Conservation (phyloP, 2,113 vertebrate genomes). For the Progne subis region DNA sequence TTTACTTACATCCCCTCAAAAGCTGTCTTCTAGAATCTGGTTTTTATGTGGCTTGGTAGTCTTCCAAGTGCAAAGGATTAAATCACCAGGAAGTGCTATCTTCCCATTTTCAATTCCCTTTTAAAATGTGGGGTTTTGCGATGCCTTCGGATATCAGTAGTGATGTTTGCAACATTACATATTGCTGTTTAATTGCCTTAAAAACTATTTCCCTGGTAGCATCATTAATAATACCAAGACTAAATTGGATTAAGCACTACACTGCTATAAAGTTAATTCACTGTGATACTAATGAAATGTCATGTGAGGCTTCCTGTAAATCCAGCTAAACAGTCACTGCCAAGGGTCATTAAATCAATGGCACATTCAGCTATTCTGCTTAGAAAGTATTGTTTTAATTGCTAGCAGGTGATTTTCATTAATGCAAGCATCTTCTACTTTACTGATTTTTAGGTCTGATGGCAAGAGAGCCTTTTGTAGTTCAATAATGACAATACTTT, state of each 20-base stretch:
- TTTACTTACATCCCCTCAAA: conserved; percentile 35
- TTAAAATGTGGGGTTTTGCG: conserved; percentile 39
- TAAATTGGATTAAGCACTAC: conserved; percentile 72
- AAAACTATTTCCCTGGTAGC: conserved; percentile 67
- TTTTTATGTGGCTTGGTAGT: conserved; percentile 53
- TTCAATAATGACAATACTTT: not conserved
- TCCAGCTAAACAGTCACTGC: conserved; percentile 66
- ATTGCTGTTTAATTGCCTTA: conserved; percentile 74
- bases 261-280: conserved; percentile 74
- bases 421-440: conserved; percentile 32
- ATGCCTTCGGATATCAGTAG: conserved; percentile 58
- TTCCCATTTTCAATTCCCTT: conserved; percentile 36
- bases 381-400: conserved; percentile 66
- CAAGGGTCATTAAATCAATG: conserved; percentile 68
- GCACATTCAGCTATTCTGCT: conserved; percentile 48
- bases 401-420: conserved; percentile 66
- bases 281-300: conserved; percentile 73
- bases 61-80: conserved; percentile 57
- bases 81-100: conserved; percentile 58
- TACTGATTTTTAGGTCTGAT: not conserved
- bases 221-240: conserved; percentile 69
- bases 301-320: conserved; percentile 72
- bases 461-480: not conserved
- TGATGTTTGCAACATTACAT: conserved; percentile 59
- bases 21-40: conserved; percentile 5